Conservation (phyloP, 2,888 invertebrate species). For the Melinaea marsaeus region DNA sequence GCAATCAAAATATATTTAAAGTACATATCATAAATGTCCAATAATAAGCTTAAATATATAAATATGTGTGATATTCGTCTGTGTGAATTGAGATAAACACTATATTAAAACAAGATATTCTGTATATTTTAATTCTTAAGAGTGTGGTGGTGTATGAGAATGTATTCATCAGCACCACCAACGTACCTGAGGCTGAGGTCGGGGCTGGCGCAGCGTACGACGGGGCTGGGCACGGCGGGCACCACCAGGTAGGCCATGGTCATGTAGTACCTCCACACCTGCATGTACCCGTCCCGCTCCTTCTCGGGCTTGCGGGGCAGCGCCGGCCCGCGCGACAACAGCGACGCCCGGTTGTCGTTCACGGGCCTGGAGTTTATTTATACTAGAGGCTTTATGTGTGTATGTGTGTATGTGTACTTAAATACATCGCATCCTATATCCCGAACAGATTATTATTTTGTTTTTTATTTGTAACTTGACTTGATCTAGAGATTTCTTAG, state of each 20-base stretch:
- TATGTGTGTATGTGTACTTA: no score
- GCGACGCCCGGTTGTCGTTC: constrained; percentile 96
- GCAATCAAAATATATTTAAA: constrained; percentile 15
- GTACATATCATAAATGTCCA: constrained; percentile 7
- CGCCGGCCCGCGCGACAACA: constrained; percentile 89
- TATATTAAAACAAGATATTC: background rate
- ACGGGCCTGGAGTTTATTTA: constrained; percentile 83
- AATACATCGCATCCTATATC: no score
- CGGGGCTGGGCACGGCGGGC: constrained; percentile 91
- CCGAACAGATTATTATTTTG: no score
- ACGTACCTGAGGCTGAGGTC: constrained; percentile 92
- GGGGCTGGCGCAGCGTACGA: constrained; percentile 94
- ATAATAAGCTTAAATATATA: constrained; percentile 11
- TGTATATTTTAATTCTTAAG: no score
- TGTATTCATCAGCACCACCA: background rate
- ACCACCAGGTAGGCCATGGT: constrained; percentile 97
- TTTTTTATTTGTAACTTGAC: no score
- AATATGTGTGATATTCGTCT: constrained; percentile 7
- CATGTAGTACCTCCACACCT: constrained; percentile 98
- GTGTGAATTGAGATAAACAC: constrained; percentile 7
- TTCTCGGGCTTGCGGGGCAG: constrained; percentile 93
- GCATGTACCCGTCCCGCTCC: constrained; percentile 96
- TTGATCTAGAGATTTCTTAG: no score
- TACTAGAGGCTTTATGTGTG: no score
- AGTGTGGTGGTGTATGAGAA: background rate